Base-by-base conservation (phyloP, 2,888 invertebrate genomes). In the Volucella inanis region DNA sequence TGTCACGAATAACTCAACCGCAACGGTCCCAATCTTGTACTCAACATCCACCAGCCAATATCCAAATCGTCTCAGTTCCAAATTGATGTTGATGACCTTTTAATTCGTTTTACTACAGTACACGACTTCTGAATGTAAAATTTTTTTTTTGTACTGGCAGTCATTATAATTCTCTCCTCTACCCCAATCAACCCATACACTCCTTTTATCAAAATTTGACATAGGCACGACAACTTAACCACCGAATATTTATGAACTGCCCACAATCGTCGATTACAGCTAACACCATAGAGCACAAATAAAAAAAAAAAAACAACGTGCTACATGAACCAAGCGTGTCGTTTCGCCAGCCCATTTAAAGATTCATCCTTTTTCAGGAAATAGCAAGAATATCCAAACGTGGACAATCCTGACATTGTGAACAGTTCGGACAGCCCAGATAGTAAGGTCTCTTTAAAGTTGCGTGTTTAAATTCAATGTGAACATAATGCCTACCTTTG, bases 201-300 rank as follows among this genome's bases (percentile, higher is more conserved):
- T 68, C 62, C 72, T 68, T 78, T 74, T 64, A 74, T 49, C 61
- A 84, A 75, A 75, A 80, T 84, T 80, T 67, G 84, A 80, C 80
- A 80, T 62, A 84, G 80, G 79, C 84, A 84, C 84, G 84, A 84
- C 84, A 84, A 84, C 84, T 76, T 71, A 84, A 84, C 80, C 75
- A 80, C 80, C 80, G 49, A 76, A 80, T 84, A 80, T 84, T 84
- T 84, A 84, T 84, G 84, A 80, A 84, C 84, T 84, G 59, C 54
- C 70, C 84, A 71, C 84, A 79, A 65, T 75, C 54, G 61, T 54
- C 84, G 70, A 84, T 71, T 84, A 75, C 79, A 55, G n/a, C 18
- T 49, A 75, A 75, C 64, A 74, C 70, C 74, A 68, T 22, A 6
- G 31, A 31, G 31, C 31, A 31, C 6, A 1, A 70, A 62, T 47